A percentile compares a stretch with the other conserved stretches of the same genome.
Evolutionary conservation across 2,113 vertebrate species (phyloP).

Genomic region (Peucedramus taeniatus): DNA sequence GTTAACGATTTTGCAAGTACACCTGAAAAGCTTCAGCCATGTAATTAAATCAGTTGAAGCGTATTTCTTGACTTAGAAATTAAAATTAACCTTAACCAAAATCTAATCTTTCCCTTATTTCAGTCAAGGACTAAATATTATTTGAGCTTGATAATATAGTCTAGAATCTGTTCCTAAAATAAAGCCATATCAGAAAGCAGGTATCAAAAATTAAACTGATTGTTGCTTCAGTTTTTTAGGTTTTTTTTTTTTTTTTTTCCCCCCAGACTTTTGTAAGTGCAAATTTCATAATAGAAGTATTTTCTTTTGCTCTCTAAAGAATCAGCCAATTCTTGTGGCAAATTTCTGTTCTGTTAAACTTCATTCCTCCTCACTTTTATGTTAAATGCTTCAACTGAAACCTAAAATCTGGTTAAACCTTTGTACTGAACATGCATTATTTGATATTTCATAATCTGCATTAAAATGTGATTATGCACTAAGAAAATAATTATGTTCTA

Average conservation of each 20-base stretch:
- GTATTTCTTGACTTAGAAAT: background rate
- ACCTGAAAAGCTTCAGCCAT: background rate
- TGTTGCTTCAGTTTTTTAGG: background rate
- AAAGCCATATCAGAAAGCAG: background rate
- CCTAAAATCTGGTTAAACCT: background rate
- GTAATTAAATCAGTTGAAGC: background rate
- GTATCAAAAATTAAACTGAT: background rate
- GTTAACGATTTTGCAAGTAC: background rate
- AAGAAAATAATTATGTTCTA: background rate
- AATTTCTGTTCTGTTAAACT: background rate
- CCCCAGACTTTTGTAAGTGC: background rate
- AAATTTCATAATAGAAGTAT: background rate
- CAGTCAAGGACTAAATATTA: background rate
- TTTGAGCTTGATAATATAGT: background rate
- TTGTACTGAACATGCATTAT: background rate
- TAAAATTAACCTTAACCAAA: background rate
- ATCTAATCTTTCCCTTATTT: background rate
- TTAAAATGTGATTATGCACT: background rate
- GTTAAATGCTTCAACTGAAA: background rate
- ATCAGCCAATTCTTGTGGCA: background rate
- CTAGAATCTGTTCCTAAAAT: background rate
- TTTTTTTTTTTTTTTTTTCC: fast-evolving
- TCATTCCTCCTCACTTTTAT: background rate
- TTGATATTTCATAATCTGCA: background rate
- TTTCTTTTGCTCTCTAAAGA: background rate